Evolutionary conservation across 2,113 vertebrate genomes (phyloP), one percentile per base, ranked within the genome.

Genomic region (Gymnarchus niloticus): DNA sequence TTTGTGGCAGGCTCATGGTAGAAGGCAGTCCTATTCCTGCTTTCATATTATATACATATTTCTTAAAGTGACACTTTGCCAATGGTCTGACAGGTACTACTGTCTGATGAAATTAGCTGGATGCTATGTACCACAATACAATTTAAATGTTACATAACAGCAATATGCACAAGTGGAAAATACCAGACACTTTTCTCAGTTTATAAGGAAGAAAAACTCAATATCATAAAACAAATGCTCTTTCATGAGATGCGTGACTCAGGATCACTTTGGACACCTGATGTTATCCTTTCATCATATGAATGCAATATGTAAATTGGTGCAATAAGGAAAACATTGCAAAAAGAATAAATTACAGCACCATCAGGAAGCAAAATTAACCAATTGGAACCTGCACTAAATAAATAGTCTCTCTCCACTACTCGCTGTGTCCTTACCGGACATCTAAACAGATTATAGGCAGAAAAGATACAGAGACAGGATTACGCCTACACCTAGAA

Each of bases 1-100:
- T 87, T 85, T 89, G 61, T 83, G 81, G 85, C 84, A 56, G 59
- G 78, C 85, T 83, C 46, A 65, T 56, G 9, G 77, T 41, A 3
- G 77, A 80, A 49, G n/a, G 21, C 77, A 49, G 48, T 28, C 77
- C 23, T 25, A 46, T 49, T 81, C 77, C 44, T 41, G 33, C 41
- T 17, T 41, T 73, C 19, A 17, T 2, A 19, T 37, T 73, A 37
- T 73, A 41, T 3, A 19, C 5, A 73, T 2, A 41, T 73, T 73
- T 73, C 12, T 37, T 37, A 73, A 9, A n/a, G n/a, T n/a, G n/a
- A 33, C 12, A 37, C 61, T 14, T 69, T 37, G 28, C 28, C 17
- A 69, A 69, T 69, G 28, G 12, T 17, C 28, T 37, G 61, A 17
- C 65, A 41, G 65, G 41, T 28, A 41, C 41, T 17, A 41, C 41